These are phyloP conservation scores for Luperina nickerlii DNA, from an alignment of 2,888 invertebrate species.

Conservation along the genomic window DNA sequence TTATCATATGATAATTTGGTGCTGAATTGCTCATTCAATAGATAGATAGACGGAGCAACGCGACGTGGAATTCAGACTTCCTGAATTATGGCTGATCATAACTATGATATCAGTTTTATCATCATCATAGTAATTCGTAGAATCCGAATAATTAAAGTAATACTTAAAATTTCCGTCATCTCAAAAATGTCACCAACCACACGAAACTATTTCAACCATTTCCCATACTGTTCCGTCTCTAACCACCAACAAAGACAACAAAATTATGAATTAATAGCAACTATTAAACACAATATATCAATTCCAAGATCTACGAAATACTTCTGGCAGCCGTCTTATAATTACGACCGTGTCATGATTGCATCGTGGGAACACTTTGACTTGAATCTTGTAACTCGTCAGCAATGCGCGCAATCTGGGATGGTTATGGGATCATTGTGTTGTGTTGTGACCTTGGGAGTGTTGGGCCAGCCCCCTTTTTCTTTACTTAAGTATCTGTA, in stretches of 20 bases:
- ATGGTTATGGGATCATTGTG: constrained; percentile 45
- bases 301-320: constrained; percentile 45
- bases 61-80: not conserved
- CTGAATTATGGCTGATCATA: not conserved
- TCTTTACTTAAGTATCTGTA: not conserved
- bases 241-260: constrained; percentile 5
- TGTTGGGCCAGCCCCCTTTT: not conserved
- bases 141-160: not conserved
- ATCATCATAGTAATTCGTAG: not conserved
- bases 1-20: not conserved
- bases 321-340: constrained; percentile 19
- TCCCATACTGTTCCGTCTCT: not conserved
- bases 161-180: not conserved
- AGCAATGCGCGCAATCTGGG: constrained; percentile 23
- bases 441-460: constrained; percentile 32
- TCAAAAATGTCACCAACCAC: not conserved
- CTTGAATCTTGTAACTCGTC: constrained; percentile 25
- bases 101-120: not conserved
- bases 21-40: not conserved
- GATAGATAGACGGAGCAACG: not conserved
- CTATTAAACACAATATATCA: constrained; percentile 40
- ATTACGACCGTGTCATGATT: constrained; percentile 25
- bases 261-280: constrained; percentile 30
- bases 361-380: constrained; percentile 43
- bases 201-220: constrained; percentile 8